A percentile compares a stretch with the other conserved stretches of the same genome.
Conservation (phyloP, 2,797 vertebrate species). For the Neostethus bicornis region DNA sequence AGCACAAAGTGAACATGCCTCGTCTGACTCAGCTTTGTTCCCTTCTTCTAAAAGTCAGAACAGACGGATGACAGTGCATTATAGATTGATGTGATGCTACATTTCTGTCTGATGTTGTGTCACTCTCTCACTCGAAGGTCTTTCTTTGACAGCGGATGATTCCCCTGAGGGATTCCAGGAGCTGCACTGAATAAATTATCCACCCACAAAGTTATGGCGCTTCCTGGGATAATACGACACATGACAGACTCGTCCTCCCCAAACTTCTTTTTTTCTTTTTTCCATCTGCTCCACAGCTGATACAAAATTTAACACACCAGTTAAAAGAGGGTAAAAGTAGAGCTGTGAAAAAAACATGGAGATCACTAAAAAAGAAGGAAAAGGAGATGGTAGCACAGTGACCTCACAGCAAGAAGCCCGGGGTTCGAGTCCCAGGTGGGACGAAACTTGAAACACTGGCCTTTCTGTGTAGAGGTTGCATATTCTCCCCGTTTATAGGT, state of each 20-base stretch:
- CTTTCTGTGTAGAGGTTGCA: too few relatives aligned
- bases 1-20: conserved; percentile 19
- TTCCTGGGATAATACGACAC: conserved; percentile 58
- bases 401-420: too few relatives aligned
- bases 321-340: conserved; percentile 13
- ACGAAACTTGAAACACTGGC: too few relatives aligned
- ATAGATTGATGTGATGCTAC: conserved; percentile 48
- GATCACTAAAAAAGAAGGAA: conserved; percentile 29
- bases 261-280: conserved; percentile 30
- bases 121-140: conserved; percentile 51
- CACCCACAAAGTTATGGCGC: conserved; percentile 50
- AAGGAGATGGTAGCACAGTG: too few relatives aligned
- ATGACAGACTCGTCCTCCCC: conserved; percentile 52
- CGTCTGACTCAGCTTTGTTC: conserved; percentile 19
- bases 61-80: conserved; percentile 34
- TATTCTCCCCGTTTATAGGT: too few relatives aligned
- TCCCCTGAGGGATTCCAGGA: conserved; percentile 49
- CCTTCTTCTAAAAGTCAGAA: conserved; percentile 13
- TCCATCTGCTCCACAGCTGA: conserved; percentile 23
- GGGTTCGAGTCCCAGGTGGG: too few relatives aligned
- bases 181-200: conserved; percentile 66
- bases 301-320: conserved; percentile 29
- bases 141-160: conserved; percentile 48
- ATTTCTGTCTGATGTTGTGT: conserved; percentile 58
- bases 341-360: conserved; percentile 3